These are phyloP conservation scores for Alectoris magna DNA, from an alignment of 2,797 vertebrate genomes.

Conservation along the genomic window DNA sequence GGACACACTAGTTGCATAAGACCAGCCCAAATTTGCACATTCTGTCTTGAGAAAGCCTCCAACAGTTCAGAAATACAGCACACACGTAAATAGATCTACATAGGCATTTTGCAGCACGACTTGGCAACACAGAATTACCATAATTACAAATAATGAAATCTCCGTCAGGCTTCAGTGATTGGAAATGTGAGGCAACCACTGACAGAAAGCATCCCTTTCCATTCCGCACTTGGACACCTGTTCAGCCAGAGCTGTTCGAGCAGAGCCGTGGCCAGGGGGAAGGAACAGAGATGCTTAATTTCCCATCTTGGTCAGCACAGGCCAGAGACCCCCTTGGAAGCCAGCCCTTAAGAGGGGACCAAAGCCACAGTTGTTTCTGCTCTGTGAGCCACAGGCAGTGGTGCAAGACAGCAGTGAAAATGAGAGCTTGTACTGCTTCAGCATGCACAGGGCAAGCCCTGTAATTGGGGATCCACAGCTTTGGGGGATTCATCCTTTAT, in stretches of 20 bases:
- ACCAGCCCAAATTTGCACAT: neutral
- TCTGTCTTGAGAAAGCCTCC: neutral
- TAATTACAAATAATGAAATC: neutral
- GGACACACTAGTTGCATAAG: neutral
- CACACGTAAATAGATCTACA: neutral
- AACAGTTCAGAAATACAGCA: neutral
- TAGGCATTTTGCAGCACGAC: neutral
- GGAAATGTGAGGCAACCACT: neutral
- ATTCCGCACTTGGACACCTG: neutral
- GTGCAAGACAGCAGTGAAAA: neutral
- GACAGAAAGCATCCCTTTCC: neutral
- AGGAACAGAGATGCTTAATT: neutral
- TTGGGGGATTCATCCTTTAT: neutral
- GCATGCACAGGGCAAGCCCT: neutral
- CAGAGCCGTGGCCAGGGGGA: neutral
- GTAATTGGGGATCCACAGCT: neutral
- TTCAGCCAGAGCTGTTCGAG: neutral
- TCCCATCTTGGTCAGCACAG: neutral
- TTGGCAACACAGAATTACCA: constrained; percentile 4
- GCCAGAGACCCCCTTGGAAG: neutral
- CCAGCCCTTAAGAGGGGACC: neutral
- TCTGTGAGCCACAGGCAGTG: neutral
- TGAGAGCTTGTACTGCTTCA: neutral
- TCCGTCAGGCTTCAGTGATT: neutral
- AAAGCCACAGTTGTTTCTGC: neutral